Percentiles rank a stretch among this genome's conserved stretches.
Conservation (phyloP, 2,888 invertebrate genomes). For the Spialia ferax region DNA sequence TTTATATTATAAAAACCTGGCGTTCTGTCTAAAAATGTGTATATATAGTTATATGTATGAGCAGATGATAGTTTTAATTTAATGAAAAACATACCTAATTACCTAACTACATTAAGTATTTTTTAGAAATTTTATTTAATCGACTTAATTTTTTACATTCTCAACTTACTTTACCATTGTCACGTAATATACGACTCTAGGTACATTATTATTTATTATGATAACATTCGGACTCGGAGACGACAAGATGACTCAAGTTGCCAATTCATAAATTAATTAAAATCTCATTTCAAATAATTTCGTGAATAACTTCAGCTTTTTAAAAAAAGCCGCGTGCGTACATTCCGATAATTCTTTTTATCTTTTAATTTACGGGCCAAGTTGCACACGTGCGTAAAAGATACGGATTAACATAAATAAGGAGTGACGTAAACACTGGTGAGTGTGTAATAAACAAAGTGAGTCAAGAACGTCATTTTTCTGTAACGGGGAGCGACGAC, state of each 20-base stretch:
- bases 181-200: no score
- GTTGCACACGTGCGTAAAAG: constrained; percentile 35
- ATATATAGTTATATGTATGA: no score
- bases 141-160: no score
- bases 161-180: no score
- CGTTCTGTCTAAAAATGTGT: no score
- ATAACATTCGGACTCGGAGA: background rate
- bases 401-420: constrained; percentile 49
- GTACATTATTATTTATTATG: background rate
- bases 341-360: constrained; percentile 30
- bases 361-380: constrained; percentile 26
- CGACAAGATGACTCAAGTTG: background rate
- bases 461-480: constrained; percentile 72
- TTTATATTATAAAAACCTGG: no score
- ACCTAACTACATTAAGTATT: no score
- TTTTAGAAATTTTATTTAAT: no score
- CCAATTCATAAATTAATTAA: background rate
- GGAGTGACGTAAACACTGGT: constrained; percentile 56
- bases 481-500: constrained; percentile 75
- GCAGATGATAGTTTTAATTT: no score
- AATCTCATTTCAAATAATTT: background rate
- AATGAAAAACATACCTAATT: no score
- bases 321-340: constrained; percentile 17
- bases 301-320: background rate
- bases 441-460: constrained; percentile 65